Evolutionary conservation across 2,113 vertebrate genomes (phyloP), one percentile per base, ranked within the genome.

Genomic region (Tragelaphus imberbis): DNA sequence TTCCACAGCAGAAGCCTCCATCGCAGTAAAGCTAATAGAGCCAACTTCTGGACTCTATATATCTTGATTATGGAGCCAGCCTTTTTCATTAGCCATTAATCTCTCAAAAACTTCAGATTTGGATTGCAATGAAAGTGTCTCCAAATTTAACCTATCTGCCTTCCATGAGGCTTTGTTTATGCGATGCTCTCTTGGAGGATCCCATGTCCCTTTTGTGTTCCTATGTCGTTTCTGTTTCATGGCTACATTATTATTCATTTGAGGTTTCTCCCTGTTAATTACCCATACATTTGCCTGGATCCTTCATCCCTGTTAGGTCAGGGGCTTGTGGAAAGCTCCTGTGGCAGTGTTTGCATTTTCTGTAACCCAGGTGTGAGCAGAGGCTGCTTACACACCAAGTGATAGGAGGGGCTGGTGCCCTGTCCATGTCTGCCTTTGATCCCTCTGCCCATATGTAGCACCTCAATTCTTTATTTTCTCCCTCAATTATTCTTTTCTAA

Each of bases 91-190:
- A 79, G 65, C 82, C 86, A 84, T 88, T 96, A 96, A 95, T 94
- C 86, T 92, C 53, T 88, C 85, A 84, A 89, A 27, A 84, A 30
- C 25, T 33, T 95, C 68, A 79, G 61, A 80, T 63, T 91, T 91
- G 55, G 75, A 75, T 49, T 94, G 9, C 2, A 16, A 25, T 36
- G 30, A 13, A 91, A 90, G n/a, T 77, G 49, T 90, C 93, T 97
- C 84, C 77, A 85, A 86, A 84, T 97, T 95, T 91, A 95, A 71
- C 56, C 84, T 94, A 55, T 90, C 36, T 96, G 27, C 65, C 61
- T 95, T 90, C 33, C 47, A 53, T 0, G 13, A 85, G 81, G 40
- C 40, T 88, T 93, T 91, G 92, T 84, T 95, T 94, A 82, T 92
- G 80, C 21, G 33, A 36, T 40, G 65, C 19, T 82, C 6, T 59